phyloP scores from a whole-genome alignment of 2,797 vertebrate species.

The Mormyrus hasselquistii region DNA sequence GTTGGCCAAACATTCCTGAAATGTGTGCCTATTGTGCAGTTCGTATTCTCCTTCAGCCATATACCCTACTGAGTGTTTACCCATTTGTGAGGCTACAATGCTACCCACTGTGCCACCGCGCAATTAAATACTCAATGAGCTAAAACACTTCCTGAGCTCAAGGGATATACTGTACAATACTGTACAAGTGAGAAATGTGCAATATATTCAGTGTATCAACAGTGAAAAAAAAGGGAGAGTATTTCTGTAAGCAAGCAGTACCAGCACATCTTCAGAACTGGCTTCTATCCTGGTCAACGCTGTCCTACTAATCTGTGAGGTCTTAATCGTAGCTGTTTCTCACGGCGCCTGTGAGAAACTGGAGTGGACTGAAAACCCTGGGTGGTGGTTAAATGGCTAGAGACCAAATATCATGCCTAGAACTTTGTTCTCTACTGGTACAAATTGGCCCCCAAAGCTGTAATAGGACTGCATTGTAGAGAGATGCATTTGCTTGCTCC shows the following conservation, averaged over 20 bases:
- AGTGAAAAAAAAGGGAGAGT: background rate
- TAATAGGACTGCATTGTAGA: background rate
- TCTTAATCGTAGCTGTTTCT: background rate
- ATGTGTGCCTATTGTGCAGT: background rate
- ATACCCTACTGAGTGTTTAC: background rate
- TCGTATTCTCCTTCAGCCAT: background rate
- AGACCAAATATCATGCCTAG: background rate
- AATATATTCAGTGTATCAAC: background rate
- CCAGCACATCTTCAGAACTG: background rate
- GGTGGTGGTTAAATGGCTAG: constrained; percentile 3
- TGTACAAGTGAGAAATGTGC: background rate
- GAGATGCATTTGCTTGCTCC: constrained; percentile 10
- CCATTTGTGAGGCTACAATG: background rate
- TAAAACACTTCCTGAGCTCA: background rate
- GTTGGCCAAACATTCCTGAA: background rate
- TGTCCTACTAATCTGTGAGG: background rate
- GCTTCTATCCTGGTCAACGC: background rate
- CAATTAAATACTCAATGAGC: constrained; percentile 2
- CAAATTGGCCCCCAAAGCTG: constrained; percentile 6
- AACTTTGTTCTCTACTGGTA: background rate
- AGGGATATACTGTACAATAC: background rate
- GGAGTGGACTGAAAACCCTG: background rate
- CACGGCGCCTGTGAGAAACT: background rate
- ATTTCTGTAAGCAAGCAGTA: background rate
- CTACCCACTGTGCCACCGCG: background rate